Conservation (phyloP, 2,113 vertebrate species). For the Campylomormyrus numenius region DNA sequence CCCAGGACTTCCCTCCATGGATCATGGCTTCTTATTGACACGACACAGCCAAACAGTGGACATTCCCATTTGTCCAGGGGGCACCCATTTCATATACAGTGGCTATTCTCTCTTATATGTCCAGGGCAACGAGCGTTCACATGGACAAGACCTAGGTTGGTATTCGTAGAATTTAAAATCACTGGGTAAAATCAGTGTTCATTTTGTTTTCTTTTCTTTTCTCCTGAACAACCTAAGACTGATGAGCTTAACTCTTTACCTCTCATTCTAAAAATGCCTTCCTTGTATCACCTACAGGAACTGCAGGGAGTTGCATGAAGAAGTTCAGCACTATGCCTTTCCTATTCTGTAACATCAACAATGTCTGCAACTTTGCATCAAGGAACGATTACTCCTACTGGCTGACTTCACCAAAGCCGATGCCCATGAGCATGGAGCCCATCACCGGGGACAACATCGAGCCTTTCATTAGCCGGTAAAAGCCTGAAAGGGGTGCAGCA, state of each 20-base stretch:
- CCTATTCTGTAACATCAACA: slow-evolving; percentile 97
- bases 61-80: slow-evolving; percentile 73
- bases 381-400: slow-evolving; percentile 97
- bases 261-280: not conserved
- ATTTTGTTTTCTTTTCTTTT: not conserved
- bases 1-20: slow-evolving; percentile 83
- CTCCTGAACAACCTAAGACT: not conserved
- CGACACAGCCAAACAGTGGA: slow-evolving; percentile 86
- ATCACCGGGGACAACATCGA: slow-evolving; percentile 80
- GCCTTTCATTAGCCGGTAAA: slow-evolving; percentile 91
- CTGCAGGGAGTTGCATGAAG: slow-evolving; percentile 87
- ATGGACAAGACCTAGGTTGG: slow-evolving; percentile 91
- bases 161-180: not conserved
- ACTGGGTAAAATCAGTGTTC: not conserved
- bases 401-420: slow-evolving; percentile 91
- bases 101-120: slow-evolving; percentile 93
- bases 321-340: slow-evolving; percentile 99
- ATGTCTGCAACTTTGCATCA: slow-evolving; percentile 95
- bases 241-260: not conserved
- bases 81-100: slow-evolving; percentile 79
- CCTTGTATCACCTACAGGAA: slow-evolving; percentile 62
- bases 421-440: slow-evolving; percentile 97
- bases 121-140: slow-evolving; percentile 90
- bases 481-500: not conserved
- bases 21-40: slow-evolving; percentile 93